Evolutionary conservation across 1,140 invertebrate species (phyloP).

Genomic region (Drosophila gunungcola): DNA sequence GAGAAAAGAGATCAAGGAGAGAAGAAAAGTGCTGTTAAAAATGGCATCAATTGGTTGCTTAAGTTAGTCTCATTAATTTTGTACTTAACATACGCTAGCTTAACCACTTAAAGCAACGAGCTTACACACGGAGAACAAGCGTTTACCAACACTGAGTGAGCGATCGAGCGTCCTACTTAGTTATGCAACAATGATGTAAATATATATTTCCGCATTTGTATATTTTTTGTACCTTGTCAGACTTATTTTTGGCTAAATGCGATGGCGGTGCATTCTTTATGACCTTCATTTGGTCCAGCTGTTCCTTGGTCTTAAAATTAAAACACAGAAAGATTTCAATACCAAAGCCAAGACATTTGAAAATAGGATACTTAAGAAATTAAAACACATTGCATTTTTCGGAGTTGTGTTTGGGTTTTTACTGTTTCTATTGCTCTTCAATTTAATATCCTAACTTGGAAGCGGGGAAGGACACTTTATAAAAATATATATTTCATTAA

Average conservation of each 20-base stretch:
- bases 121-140: conserved; percentile 40
- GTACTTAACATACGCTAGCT: conserved; percentile 36
- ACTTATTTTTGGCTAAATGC: conserved; percentile 92
- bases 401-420: conserved; percentile 11
- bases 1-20: conserved; percentile 60
- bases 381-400: conserved; percentile 26
- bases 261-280: conserved; percentile 93
- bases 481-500: conserved; percentile 55
- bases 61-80: conserved; percentile 48
- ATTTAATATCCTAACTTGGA: conserved; percentile 20
- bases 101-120: conserved; percentile 31
- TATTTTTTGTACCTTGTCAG: conserved; percentile 90
- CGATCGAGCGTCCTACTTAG: conserved; percentile 35
- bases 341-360: background rate
- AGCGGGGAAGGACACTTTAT: conserved; percentile 21
- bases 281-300: conserved; percentile 91
- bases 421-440: conserved; percentile 15
- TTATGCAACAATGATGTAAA: conserved; percentile 29
- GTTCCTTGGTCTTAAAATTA: conserved; percentile 85
- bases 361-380: background rate
- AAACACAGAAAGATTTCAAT: conserved; percentile 32
- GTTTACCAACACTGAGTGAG: conserved; percentile 69
- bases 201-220: background rate
- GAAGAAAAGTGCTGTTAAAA: conserved; percentile 72
- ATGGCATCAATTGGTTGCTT: conserved; percentile 48